Evolutionary conservation across 2,113 vertebrate genomes (phyloP), one percentile per base, ranked within the genome.

Genomic region (Microcebus tavaratra): DNA sequence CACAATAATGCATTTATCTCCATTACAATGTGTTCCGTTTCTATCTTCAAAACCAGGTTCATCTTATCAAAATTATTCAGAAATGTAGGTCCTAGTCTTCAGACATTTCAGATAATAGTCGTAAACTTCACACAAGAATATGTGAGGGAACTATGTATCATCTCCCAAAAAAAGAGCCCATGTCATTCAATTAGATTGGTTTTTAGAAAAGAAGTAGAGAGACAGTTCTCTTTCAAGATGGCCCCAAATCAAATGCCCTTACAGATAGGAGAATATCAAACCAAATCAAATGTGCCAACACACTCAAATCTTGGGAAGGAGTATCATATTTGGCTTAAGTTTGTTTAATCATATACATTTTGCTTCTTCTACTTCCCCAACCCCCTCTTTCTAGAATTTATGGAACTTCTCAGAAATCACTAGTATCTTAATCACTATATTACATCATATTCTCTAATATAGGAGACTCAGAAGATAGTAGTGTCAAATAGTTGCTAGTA

Each of bases 121-220:
- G 25, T 63, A 8, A 93, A 50, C 48, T n/a, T 81, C 73, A 83
- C 0, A 61, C 17, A 57, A 80, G 10, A 5, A 21, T 9, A 45
- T 6, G 1, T 45, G 80, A 85, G 5, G 18, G 34, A 88, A 85
- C 23, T 50, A 76, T 3, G 31, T 27, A 15, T 72, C 59, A 81
- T 25, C 39, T 72, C 45, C 63, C 57, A 88, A 39, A 36, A 68
- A 88, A 90, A 95, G 10, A 88, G 18, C 4, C 29, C 34, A 65
- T 12, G 2, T 18, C 17, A 36, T 8, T 76, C 48, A 65, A 84
- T 31, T 84, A 81, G 59, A 85, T 4, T 42, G 45, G 5, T 90
- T 93, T 94, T 68, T 61, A 88, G 65, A 95, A 93, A 76, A n/a
- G n/a, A n/a, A 85, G 34, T 7, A 91, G 78, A 88, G 48, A 76